Percentiles rank a stretch among this genome's conserved stretches.
Conservation (phyloP, 2,888 invertebrate genomes). For the Netelia virgata region DNA sequence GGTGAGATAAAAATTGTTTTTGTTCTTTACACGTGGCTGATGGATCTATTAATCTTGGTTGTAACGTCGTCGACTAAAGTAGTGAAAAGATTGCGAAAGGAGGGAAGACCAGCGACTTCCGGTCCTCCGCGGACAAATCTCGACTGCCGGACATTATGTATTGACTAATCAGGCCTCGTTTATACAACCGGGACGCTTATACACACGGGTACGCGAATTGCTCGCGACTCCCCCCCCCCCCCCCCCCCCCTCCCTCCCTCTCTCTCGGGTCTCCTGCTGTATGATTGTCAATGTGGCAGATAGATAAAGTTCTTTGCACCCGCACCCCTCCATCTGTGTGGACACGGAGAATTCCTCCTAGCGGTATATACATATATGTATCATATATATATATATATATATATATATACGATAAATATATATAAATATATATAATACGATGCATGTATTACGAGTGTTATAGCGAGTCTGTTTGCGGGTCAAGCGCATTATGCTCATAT, state of each 20-base stretch:
- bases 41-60: conserved; percentile 30
- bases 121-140: conserved; percentile 77
- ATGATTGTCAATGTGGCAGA: conserved; percentile 56
- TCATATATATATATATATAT: not conserved
- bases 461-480: conserved; percentile 49
- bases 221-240: conserved; percentile 46
- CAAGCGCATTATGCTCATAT: conserved; percentile 50
- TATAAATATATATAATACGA: not conserved
- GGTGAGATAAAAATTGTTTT: not conserved
- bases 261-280: conserved; percentile 24
- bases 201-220: conserved; percentile 55
- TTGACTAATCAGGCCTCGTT: conserved; percentile 83
- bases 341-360: conserved; percentile 19
- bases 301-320: conserved; percentile 60
- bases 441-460: conserved; percentile 37
- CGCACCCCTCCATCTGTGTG: not conserved
- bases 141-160: conserved; percentile 82
- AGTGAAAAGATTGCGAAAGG: conserved; percentile 27
- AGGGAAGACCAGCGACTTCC: conserved; percentile 76
- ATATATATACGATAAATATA: not conserved
- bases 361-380: not conserved
- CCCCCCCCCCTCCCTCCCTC: conserved; percentile 18
- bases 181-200: conserved; percentile 67
- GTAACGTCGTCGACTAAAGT: conserved; percentile 10
- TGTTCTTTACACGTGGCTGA: not conserved